phyloP scores from a whole-genome alignment of 2,888 invertebrate genomes.

The Amphipoea lucens region DNA sequence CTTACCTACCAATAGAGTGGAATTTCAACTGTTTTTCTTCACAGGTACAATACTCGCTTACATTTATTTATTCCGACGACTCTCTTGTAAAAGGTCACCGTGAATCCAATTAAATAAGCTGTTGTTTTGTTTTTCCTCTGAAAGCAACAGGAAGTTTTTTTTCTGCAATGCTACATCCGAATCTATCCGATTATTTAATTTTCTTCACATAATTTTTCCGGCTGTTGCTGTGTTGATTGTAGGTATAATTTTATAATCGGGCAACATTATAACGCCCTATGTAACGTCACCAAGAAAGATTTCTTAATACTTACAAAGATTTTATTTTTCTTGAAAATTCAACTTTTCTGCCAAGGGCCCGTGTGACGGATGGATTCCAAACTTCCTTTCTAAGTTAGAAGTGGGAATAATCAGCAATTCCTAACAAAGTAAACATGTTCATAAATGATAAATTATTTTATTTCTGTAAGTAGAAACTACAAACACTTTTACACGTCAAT shows the following conservation, averaged over 20 bases:
- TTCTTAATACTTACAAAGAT: neutral
- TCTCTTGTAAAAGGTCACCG: conserved; percentile 6
- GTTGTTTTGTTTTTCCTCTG: conserved; percentile 7
- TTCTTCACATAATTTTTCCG: neutral
- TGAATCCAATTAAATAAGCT: conserved; percentile 26
- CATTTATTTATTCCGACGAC: neutral
- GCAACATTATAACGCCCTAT: neutral
- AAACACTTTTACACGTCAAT: too few relatives aligned
- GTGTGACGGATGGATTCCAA: neutral
- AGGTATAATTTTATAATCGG: neutral
- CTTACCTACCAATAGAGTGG: neutral
- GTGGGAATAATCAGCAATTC: neutral
- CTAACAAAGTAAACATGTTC: neutral
- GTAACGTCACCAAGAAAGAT: neutral
- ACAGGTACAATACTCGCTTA: neutral
- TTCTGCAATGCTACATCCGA: conserved; percentile 4
- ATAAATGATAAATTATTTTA: neutral
- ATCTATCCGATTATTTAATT: neutral
- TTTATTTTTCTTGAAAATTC: neutral
- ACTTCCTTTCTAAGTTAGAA: too few relatives aligned
- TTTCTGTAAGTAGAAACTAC: too few relatives aligned
- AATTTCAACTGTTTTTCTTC: conserved; percentile 17
- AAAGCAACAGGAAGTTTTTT: conserved; percentile 13
- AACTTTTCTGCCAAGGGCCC: neutral
- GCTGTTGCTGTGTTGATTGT: neutral